Evolutionary conservation across 1,140 invertebrate species (phyloP), one percentile per base, ranked within the genome.

Genomic region (Drosophila persimilis): DNA sequence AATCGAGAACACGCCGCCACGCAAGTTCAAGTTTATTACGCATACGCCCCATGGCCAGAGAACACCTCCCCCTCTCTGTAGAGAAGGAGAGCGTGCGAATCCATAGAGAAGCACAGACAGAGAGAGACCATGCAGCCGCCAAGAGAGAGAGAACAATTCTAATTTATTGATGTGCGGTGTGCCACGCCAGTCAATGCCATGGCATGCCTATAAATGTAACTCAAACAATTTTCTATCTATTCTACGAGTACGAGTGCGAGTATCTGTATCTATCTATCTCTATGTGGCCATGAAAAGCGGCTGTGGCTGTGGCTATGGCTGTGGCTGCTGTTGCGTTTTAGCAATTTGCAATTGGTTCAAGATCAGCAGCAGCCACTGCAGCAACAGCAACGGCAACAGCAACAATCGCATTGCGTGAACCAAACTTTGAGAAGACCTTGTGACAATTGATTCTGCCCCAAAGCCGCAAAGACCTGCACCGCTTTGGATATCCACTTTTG

Each of bases 291-390:
- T 84, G 72, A 69, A 65, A 35, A 72, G 20, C 75, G 50, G 47
- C 35, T 55, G 50, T 29, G 54, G 62, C 24, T 69, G 50, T 39
- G 15, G 59, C 26, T 26, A 26, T 26, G 50, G 47, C 35, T 55
- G 44, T 39, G 15, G 59, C 26, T 44, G 59, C 56, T 50, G 65
- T 52, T 69, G 65, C 65, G 63, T 69, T 80, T 80, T 80, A 83
- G 79, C 79, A 70, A 73, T 80, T 83, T 77, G 79, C 79, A 84
- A 88, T 88, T 88, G 79, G 83, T 88, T 88, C 83, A 88, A 88
- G 83, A 88, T 88, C 83, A 88, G 61, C 72, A 54, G 48, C 69
- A 72, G 63, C 43, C 71, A 17, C 48, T 41, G 53, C 46, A 54
- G 54, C 41, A 73, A 13, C 43, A 47, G 54, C 46, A 54, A 31